Evolutionary conservation across 2,888 invertebrate species (phyloP), one percentile per base, ranked within the genome.

Genomic region (Drosophila limbata): DNA sequence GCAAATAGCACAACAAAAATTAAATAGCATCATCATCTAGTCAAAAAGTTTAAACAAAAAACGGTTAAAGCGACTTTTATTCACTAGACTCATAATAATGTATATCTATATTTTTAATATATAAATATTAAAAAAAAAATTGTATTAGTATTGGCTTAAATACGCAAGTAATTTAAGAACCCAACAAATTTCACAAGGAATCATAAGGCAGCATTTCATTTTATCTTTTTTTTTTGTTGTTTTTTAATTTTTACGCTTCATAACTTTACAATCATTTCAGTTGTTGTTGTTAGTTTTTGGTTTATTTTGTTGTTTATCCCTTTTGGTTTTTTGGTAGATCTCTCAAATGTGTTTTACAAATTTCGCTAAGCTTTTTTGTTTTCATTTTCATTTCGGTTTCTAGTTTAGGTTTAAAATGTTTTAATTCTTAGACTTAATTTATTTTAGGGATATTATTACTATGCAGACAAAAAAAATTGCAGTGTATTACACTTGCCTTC

Each of bases 191-290:
- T 90, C 90, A 91, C 90, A 90, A 91, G 90, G 90, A 90, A 90
- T 87, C 84, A 88, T 90, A 90, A 90, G 91, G 91, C 90, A 90
- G 90, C 90, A 82, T 84, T 88, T 88, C 78, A 76, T 84, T 78
- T 74, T 74, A 69, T 63, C 25, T 48, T 37, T 45, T 51, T 40
- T 55, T 9, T 17, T 39, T 53, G 5, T 52, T 11, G 8, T 39
- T 53, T 25, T 37, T 53, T 28, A 65, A 69, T 45, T 47, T 63
- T 69, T 68, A 57, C 44, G 67, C 56, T 72, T 71, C 61, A 68
- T 59, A 64, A 64, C 63, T 77, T 61, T 59, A 51, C 45, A 67
- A 55, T 59, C n/a, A 59, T 51, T 64, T 48, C 25, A 39, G 44
- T 64, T 31, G 11, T 45, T 25, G 21, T 35, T 53, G 15, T 44